Evolutionary conservation across 2,888 invertebrate genomes (phyloP).

Genomic region (Dastarcus helophoroides): DNA sequence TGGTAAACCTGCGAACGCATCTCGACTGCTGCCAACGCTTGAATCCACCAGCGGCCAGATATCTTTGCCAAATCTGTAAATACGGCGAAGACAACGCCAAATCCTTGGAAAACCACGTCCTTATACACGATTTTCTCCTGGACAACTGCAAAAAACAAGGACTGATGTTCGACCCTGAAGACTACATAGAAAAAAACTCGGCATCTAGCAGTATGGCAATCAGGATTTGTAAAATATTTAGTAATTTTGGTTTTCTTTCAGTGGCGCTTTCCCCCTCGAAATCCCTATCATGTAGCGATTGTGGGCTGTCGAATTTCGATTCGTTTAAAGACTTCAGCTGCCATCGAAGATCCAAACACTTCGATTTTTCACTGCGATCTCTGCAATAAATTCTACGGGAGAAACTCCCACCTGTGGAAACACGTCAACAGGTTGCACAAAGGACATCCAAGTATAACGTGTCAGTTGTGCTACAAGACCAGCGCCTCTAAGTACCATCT

Average conservation of each 20-base stretch:
- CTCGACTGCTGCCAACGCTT: conserved; percentile 39
- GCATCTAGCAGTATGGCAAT: too few species aligned
- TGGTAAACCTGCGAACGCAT: conserved; percentile 40
- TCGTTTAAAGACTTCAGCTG: conserved; percentile 41
- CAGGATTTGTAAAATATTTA: conserved; percentile 3
- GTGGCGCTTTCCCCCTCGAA: conserved; percentile 14
- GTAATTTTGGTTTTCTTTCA: background rate
- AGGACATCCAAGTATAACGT: conserved; percentile 48
- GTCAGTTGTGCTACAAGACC: conserved; percentile 45
- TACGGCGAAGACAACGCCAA: conserved; percentile 45
- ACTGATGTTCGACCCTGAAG: conserved; percentile 38
- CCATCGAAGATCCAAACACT: conserved; percentile 42
- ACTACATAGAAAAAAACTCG: conserved; percentile 39
- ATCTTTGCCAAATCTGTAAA: conserved; percentile 42
- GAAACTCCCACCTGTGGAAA: conserved; percentile 50
- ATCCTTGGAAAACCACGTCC: conserved; percentile 40
- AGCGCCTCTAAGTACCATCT: conserved; percentile 47
- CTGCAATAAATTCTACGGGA: conserved; percentile 48
- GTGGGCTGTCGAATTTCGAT: conserved; percentile 30
- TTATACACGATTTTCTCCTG: conserved; percentile 42
- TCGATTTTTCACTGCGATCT: conserved; percentile 48
- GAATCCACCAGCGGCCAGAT: conserved; percentile 33
- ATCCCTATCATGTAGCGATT: conserved; percentile 25
- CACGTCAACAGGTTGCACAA: conserved; percentile 48
- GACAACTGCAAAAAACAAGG: conserved; percentile 30